Conservation (phyloP, 1,140 invertebrate genomes). For the Paraescarpia echinospica region DNA sequence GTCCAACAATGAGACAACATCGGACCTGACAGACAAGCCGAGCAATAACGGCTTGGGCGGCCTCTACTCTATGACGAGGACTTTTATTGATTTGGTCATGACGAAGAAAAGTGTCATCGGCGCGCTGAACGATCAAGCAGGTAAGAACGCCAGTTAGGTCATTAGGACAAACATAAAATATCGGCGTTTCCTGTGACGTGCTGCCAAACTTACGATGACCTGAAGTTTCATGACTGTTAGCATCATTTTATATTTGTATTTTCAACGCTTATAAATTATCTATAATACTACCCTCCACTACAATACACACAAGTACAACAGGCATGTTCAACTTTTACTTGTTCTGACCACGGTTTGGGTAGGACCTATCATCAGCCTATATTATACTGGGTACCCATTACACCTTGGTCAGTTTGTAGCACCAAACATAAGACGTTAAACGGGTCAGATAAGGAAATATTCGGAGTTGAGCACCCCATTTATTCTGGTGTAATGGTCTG, state of each 20-base stretch:
- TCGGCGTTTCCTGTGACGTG: neutral
- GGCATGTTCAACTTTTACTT: too few relatives aligned
- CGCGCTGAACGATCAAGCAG: neutral
- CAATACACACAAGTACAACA: too few relatives aligned
- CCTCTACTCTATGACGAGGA: neutral
- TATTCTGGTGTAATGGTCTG: neutral
- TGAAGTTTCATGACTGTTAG: too few relatives aligned
- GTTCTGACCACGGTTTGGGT: too few relatives aligned
- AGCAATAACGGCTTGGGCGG: neutral
- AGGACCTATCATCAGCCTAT: too few relatives aligned
- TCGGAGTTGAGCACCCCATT: neutral
- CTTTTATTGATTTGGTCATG: neutral
- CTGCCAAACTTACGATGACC: neutral
- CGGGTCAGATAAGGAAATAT: neutral
- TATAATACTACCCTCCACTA: too few relatives aligned
- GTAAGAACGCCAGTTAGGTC: neutral
- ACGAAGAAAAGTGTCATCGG: neutral
- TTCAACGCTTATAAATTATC: too few relatives aligned
- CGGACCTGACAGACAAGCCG: too few relatives aligned
- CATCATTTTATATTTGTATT: too few relatives aligned
- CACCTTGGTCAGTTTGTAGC: neutral
- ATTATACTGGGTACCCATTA: too few relatives aligned
- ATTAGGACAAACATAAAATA: neutral
- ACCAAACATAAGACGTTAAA: neutral
- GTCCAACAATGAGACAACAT: neutral